Base-by-base conservation (phyloP, 2,888 invertebrate species). In the Sclerodermus sp. region DNA sequence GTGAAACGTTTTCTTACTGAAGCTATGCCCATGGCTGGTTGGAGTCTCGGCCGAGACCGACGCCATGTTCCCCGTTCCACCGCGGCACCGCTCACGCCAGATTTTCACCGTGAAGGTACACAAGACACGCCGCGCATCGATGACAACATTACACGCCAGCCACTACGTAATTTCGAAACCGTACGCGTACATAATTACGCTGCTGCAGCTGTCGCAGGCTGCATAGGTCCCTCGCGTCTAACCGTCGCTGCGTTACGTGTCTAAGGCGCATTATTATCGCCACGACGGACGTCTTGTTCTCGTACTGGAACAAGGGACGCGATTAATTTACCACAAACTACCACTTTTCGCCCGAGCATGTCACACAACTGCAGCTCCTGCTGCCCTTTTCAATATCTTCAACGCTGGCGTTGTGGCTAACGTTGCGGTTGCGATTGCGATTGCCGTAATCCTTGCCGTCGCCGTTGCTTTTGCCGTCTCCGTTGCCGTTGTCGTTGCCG, bases 1-100 rank as follows among this genome's bases (percentile, higher is more conserved):
- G 86, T 98, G 98, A 87, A 98, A 99, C 83, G 96, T 97, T 86
- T 97, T 98, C 90, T 97, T 98, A 83, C 90, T 90, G 89, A 99
- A 99, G 87, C 91, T 94, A 87, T 99, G 99, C 79, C 94, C 94
- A 84, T 90, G 82, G 79, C 75, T 77, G 68, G 74, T 68, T 80
- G 83, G 82, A 82, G 82, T 81, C 81, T 83, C 83, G 64, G 69
- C 64, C 64, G 73, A 78, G 79, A 78, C 80, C 80, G 83, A 81
- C 82, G 82, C 82, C 82, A 82, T 82, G 77, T 79, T 79, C 81
- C 80, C 81, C 80, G 80, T 80, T 81, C 83, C 81, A 80, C 82
- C 81, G 77, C 79, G 79, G 78, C 78, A 77, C 79, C 80, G 80
- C 79, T 82, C 82, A 81, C 83, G 83, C 83, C 83, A 82, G 82